Percentiles rank a stretch among this genome's conserved stretches.
Conservation (phyloP, 2,888 invertebrate genomes). For the Erebia ligea region DNA sequence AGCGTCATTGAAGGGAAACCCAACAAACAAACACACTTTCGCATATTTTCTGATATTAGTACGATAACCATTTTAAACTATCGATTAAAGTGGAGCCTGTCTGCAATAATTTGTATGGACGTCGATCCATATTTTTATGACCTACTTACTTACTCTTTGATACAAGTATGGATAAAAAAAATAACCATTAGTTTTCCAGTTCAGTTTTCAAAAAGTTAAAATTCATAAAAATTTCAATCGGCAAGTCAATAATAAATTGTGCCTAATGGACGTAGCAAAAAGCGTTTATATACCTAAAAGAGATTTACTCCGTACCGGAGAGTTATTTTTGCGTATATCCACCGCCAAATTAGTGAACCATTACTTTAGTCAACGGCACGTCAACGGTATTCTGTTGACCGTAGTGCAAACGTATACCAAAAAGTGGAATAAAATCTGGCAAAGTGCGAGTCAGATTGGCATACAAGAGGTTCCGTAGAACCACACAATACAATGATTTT, state of each 20-base stretch:
- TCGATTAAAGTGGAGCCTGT: too few species aligned
- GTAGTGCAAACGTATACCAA: conserved; percentile 1
- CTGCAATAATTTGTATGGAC: too few species aligned
- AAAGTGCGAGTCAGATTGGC: not conserved
- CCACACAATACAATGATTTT: not conserved
- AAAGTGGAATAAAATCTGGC: not conserved
- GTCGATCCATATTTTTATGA: too few species aligned
- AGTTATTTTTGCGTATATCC: conserved; percentile 21
- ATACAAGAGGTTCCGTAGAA: not conserved
- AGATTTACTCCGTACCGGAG: conserved; percentile 3
- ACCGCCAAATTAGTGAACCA: conserved; percentile 21
- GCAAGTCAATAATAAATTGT: not conserved
- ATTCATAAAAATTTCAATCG: not conserved
- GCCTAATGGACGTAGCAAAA: not conserved
- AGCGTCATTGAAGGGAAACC: too few species aligned
- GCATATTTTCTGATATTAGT: too few species aligned
- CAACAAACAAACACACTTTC: too few species aligned
- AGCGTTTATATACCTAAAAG: not conserved
- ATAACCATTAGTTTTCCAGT: too few species aligned
- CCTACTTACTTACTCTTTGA: too few species aligned
- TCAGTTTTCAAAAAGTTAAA: not conserved
- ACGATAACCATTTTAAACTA: too few species aligned
- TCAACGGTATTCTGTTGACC: not conserved
- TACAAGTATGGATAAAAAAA: too few species aligned
- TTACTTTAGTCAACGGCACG: conserved; percentile 14